Base-by-base conservation (phyloP, 92 coral and sea anemone species). In the Virgularia gustaviana region DNA sequence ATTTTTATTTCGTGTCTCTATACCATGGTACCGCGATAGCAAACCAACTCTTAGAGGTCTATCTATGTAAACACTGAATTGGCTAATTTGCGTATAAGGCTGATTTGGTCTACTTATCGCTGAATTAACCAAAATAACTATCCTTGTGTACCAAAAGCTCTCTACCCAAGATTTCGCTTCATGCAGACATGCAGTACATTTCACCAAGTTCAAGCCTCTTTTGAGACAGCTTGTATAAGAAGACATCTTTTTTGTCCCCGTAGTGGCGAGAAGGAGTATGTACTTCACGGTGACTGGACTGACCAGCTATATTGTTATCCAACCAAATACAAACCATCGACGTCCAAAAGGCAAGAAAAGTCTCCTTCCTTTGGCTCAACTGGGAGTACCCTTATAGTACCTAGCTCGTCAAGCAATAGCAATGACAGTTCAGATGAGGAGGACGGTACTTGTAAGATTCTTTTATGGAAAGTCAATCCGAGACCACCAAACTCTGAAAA, bases 251-350 rank as follows among this genome's bases (percentile, higher is more conserved):
- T n/a, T n/a, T n/a, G n/a, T n/a, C n/a, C n/a, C n/a, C n/a, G n/a
- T 76, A 92, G 98, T 70, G 90, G 90, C 38, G 80, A 78, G 35
- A 89, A 88, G 68, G 87, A 85, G 53, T 92, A 80, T 59, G 49
- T 85, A 2, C 53, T 92, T 4, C 79, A 72, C 39, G 96, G 98
- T 4, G 98, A 92, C 87, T 92, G 98, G 98, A 86, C 96, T 6
- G 87, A 89, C 60, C 79, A 63, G 19, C 72, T 92, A 55, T 77
- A 66, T 13, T 84, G 91, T 57, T 92, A 72, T 37, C 88, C 88
- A 0, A 72, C 86, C 0, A 79, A 80, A 35, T 67, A 71, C 16
- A 60, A 78, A 18, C 20, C 85, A 6, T 24, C 47, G 36, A 19
- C 54, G 19, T 10, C n/a, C 8, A 22, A 15, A 11, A 39, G 51